phyloP scores from a whole-genome alignment of 2,888 invertebrate species.

The Xiphydria camelus region DNA sequence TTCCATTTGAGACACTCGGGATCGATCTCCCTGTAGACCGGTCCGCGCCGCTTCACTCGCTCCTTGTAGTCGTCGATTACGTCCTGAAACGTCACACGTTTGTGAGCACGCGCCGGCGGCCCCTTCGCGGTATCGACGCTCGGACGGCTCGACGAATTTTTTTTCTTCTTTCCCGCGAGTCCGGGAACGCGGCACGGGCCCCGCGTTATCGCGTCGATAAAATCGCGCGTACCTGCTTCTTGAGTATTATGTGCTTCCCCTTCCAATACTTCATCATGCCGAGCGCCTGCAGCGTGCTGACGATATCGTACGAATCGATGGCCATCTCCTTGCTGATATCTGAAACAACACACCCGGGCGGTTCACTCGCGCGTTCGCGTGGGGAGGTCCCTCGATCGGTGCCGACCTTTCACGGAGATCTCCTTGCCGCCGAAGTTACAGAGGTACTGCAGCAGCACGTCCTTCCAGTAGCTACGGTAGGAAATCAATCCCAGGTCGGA shows the following conservation, averaged over 20 bases:
- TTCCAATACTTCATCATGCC: slow-evolving; percentile 99
- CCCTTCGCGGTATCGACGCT: too few relatives aligned
- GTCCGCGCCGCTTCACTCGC: slow-evolving; percentile 74
- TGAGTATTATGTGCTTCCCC: slow-evolving; percentile 94
- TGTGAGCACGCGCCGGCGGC: too few relatives aligned
- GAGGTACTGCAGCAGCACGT: slow-evolving; percentile 88
- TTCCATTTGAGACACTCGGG: slow-evolving; percentile 86
- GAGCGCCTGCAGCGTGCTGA: slow-evolving; percentile 93
- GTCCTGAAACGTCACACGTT: slow-evolving; percentile 76
- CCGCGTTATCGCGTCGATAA: too few relatives aligned
- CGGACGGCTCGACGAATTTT: too few relatives aligned
- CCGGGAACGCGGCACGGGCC: slow-evolving; percentile 12
- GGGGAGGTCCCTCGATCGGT: too few relatives aligned
- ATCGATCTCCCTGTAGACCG: slow-evolving; percentile 85
- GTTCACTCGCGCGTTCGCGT: too few relatives aligned
- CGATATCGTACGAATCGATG: slow-evolving; percentile 96
- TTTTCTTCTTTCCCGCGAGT: too few relatives aligned
- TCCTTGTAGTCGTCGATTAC: slow-evolving; percentile 91
- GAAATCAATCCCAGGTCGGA: slow-evolving; percentile 97
- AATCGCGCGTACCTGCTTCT: slow-evolving; percentile 80
- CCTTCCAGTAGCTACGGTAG: slow-evolving; percentile 98
- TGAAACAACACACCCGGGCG: too few relatives aligned
- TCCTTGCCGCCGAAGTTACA: slow-evolving; percentile 87
- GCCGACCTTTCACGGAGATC: slow-evolving; percentile 84
- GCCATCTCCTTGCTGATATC: slow-evolving; percentile 87